A percentile compares a stretch with the other conserved stretches of the same genome.
phyloP scores from a whole-genome alignment of 2,113 vertebrate genomes.

The Chamaea fasciata region DNA sequence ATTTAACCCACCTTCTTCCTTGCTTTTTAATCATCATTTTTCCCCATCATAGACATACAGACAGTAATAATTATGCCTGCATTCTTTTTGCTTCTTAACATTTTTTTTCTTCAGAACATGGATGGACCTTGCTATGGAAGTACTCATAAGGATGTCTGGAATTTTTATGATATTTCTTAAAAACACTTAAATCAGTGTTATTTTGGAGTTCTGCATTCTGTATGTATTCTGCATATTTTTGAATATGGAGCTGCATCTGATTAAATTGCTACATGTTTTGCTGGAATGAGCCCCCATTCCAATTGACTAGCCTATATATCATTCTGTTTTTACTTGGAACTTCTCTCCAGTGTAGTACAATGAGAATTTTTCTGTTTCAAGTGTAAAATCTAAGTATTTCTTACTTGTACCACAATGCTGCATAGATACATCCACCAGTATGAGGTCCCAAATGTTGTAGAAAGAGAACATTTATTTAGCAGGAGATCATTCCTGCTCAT shows the following conservation, averaged over 20 bases:
- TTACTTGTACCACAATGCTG: background rate
- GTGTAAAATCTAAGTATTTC: background rate
- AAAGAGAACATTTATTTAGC: background rate
- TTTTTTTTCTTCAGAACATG: background rate
- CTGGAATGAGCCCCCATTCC: background rate
- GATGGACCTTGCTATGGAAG: background rate
- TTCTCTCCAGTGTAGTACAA: background rate
- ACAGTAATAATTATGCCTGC: background rate
- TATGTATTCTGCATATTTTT: background rate
- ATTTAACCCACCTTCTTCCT: background rate
- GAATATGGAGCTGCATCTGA: background rate
- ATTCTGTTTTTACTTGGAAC: background rate
- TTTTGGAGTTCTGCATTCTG: background rate
- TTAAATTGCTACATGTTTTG: background rate
- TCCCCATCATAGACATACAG: background rate
- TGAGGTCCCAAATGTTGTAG: background rate
- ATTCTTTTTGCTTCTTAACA: background rate
- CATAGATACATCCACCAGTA: fast-evolving
- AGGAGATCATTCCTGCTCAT: background rate
- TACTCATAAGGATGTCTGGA: background rate
- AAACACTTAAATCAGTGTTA: background rate
- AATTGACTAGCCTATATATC: background rate
- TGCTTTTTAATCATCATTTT: background rate
- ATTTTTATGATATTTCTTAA: background rate
- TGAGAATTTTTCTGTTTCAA: background rate